A percentile compares a stretch with the other conserved stretches of the same genome.
These are phyloP conservation scores for Dinomys branickii DNA, from an alignment of 2,113 vertebrate genomes.

Conservation along the genomic window DNA sequence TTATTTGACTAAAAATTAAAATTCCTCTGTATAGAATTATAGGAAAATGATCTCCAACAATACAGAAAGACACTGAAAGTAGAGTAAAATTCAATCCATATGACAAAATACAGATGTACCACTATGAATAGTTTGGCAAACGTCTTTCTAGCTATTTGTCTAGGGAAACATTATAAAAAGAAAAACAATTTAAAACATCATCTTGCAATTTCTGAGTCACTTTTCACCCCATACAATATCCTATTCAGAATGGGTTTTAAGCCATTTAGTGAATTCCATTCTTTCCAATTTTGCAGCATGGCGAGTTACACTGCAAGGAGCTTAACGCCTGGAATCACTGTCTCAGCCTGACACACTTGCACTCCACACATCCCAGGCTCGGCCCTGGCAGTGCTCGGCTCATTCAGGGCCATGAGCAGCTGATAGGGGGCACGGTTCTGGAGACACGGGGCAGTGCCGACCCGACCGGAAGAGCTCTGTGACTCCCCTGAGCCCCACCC, in stretches of 20 bases:
- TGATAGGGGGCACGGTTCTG: not conserved
- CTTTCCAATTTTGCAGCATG: not conserved
- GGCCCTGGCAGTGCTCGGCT: not conserved
- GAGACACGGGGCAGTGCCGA: not conserved
- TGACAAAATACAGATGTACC: not conserved
- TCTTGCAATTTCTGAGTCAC: not conserved
- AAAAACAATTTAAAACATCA: conserved; percentile 5
- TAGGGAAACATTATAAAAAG: not conserved
- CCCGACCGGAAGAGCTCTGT: not conserved
- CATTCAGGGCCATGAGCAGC: not conserved
- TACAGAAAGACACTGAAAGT: not conserved
- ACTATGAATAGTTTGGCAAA: not conserved
- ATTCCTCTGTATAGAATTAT: not conserved
- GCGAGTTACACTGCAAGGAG: not conserved
- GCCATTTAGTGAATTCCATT: not conserved
- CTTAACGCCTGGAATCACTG: not conserved
- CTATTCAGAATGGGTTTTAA: conserved; percentile 27
- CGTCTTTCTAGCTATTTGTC: not conserved
- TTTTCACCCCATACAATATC: not conserved
- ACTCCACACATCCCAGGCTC: too few species aligned
- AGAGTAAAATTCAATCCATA: not conserved
- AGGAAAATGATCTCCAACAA: conserved; percentile 19
- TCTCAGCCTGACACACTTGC: not conserved
- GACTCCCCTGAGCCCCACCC: not conserved
- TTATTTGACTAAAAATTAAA: conserved; percentile 39